A percentile compares a stretch with the other conserved stretches of the same genome.
Evolutionary conservation across 2,888 invertebrate genomes (phyloP).

Genomic region (Pegoplata infirma): DNA sequence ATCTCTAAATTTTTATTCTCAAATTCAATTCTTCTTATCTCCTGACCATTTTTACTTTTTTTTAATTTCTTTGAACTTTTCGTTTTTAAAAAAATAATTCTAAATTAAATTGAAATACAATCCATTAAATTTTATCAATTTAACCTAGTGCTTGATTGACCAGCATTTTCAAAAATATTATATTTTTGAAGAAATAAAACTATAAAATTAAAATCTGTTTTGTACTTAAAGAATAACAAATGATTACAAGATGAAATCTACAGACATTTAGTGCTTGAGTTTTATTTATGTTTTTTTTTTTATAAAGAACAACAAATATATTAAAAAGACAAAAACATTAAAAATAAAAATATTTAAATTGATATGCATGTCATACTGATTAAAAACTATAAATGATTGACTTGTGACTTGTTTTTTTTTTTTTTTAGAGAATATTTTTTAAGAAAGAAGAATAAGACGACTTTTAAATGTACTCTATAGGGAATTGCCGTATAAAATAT

Average conservation of each 20-base stretch:
- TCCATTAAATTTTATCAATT: slow-evolving; percentile 53
- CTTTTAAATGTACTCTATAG: too few relatives aligned
- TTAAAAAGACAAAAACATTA: slow-evolving; percentile 7
- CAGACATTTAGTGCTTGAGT: slow-evolving; percentile 39
- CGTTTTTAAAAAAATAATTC: not conserved
- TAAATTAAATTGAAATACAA: not conserved
- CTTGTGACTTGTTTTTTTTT: slow-evolving; percentile 47
- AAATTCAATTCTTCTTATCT: too few relatives aligned
- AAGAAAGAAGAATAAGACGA: slow-evolving; percentile 14
- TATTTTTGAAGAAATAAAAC: slow-evolving; percentile 33
- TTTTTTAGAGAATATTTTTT: slow-evolving; percentile 33
- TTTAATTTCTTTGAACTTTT: not conserved
- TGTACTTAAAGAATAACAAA: not conserved
- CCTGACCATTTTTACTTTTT: too few relatives aligned
- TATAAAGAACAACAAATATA: too few relatives aligned
- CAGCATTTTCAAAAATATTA: slow-evolving; percentile 47
- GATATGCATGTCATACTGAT: slow-evolving; percentile 57
- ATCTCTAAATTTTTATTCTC: too few relatives aligned
- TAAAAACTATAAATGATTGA: slow-evolving; percentile 59
- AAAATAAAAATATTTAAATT: slow-evolving; percentile 32
- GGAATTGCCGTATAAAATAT: too few relatives aligned
- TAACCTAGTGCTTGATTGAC: slow-evolving; percentile 62
- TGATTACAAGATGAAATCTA: slow-evolving; percentile 36
- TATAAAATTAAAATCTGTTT: not conserved
- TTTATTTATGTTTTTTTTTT: too few relatives aligned